Base-by-base conservation (phyloP, 1,140 invertebrate species). In the Bombus vancouverensis region DNA sequence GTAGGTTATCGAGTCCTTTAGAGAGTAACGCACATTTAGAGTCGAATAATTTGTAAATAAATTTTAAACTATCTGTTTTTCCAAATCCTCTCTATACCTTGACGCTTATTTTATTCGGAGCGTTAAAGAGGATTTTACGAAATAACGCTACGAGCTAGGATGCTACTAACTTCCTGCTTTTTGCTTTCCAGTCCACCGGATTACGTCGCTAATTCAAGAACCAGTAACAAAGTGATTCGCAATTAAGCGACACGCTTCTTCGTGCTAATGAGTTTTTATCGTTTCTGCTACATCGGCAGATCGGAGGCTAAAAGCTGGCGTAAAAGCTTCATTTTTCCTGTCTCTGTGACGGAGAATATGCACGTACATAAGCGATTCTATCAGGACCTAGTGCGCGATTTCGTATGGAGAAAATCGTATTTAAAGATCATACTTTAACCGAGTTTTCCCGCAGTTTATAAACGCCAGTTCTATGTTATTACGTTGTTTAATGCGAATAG, bases 231-330 rank as follows among this genome's bases (percentile, higher is more conserved):
- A 66, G n/a, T 47, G 59, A 74, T n/a, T 82, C 32, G 13, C 71
- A 8, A 66, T 82, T 65, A 74, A 74, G 71, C 53, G 34, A 62
- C 71, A 37, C 71, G 34, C 42, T 66, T 62, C 25, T 18, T 39
- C 22, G 74, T 75, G 59, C 57, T 75, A 82, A 74, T 66, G 71
- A 65, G 34, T 82, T 75, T 82, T 66, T 53, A 66, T 66, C 71
- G 42, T 37, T 6, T 5, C 4, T 9, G 71, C 71, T 39, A 37
- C 39, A n/a, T 82, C 57, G 57, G 71, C 42, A 47, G 57, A 74
- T 74, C 28, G n/a, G 12, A 74, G 13, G 18, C 5, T 13, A n/a
- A 44, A 42, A 34, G 25, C 5, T 42, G 34, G 47, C 47, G 22
- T 47, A 22, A 3, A 28, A 34, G n/a, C 10, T 18, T 53, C 15